Evolutionary conservation across 2,113 vertebrate species (phyloP), one percentile per base, ranked within the genome.

Genomic region (Pseudorasbora parva): DNA sequence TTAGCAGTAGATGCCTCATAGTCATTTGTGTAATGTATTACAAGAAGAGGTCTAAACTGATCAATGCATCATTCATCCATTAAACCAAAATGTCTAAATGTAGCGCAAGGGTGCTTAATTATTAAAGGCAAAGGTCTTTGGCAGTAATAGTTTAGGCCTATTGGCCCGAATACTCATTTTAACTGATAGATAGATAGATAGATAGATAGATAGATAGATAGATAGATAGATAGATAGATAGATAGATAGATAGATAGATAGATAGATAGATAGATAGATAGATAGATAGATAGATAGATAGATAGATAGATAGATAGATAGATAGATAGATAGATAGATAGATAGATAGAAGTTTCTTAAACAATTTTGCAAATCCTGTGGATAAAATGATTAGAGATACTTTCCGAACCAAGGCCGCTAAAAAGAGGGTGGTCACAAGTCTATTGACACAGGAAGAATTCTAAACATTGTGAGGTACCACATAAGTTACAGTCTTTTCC

Each of bases 11-110:
- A 51, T 80, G 77, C 10, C 10, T n/a, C 7, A 0, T 79, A 78
- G n/a, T 82, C 49, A 45, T 84, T 86, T 54, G 33, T 69, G 51
- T 43, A 56, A 79, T 66, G 64, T 72, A 86, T 64, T 14, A 37
- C 45, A 51, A 59, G 47, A 9, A 21, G n/a, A 25, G 75, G 43
- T 57, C 71, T 68, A 47, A 66, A 75, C 14, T 47, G 59, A 47
- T 83, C 62, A 45, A 8, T 82, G 64, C 43, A 73, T 83, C 72
- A 74, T 81, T 72, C 41, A 54, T 76, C 60, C 37, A 7, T 73
- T 86, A 73, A 51, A 78, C 82, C 43, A 15, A 49, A 69, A 49
- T 49, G 47, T 66, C 14, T 37, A 33, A 76, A 72, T 85, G 15
- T 62, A 49, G 45, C 19, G n/a, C 68, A 84, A 47, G 17, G 49